Evolutionary conservation across 2,797 vertebrate species (phyloP).

Genomic region (Capromys pilorides): DNA sequence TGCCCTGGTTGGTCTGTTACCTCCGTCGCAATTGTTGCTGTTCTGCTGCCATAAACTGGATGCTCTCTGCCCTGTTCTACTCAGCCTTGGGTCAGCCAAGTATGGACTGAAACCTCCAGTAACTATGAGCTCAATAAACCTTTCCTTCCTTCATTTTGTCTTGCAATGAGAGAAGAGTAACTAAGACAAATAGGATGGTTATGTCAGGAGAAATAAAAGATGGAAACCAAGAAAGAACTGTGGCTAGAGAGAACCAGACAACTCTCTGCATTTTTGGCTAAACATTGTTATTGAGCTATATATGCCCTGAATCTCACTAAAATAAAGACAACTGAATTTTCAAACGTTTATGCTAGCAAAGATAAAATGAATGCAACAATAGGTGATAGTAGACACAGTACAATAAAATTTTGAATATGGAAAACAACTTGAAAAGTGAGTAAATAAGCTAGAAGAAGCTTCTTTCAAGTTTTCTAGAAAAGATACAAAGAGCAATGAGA

Average conservation of each 20-base stretch:
- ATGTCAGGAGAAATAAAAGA: rapidly evolving
- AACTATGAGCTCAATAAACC: too few species aligned
- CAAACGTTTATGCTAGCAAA: neutral
- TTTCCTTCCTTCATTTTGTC: too few species aligned
- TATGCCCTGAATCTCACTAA: neutral
- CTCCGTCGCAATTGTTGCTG: too few species aligned
- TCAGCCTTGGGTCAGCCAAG: too few species aligned
- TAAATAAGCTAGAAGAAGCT: neutral
- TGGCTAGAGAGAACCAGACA: neutral
- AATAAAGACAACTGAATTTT: neutral
- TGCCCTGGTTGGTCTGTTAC: too few species aligned
- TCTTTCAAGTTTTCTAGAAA: neutral
- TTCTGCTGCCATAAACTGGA: too few species aligned
- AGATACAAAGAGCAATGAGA: neutral
- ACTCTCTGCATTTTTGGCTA: neutral
- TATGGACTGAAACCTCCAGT: too few species aligned
- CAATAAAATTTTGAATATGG: neutral
- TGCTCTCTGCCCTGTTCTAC: too few species aligned
- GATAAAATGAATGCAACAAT: neutral
- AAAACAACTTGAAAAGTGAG: neutral
- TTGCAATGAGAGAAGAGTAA: too few species aligned
- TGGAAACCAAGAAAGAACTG: neutral
- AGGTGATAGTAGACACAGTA: neutral
- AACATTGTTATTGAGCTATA: neutral
- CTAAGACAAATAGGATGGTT: neutral